phyloP scores from a whole-genome alignment of 1,140 invertebrate genomes.

The Andrena cerasifolii region DNA sequence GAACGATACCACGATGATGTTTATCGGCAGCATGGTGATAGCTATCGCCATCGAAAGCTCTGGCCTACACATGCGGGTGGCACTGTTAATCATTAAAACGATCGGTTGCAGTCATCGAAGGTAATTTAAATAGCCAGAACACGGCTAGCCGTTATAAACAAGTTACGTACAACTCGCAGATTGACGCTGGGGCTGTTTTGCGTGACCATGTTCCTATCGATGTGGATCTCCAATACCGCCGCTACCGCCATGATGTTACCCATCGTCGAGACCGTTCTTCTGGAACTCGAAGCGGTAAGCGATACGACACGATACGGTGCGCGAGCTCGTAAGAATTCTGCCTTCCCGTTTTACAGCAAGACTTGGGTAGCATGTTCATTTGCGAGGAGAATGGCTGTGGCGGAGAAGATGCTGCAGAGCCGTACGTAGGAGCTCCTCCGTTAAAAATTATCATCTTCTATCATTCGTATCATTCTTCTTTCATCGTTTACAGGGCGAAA shows the following conservation, averaged over 20 bases:
- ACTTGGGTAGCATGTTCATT: slow-evolving; percentile 79
- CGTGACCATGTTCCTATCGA: slow-evolving; percentile 85
- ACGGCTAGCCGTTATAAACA: neutral
- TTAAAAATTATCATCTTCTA: neutral
- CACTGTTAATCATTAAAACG: slow-evolving; percentile 84
- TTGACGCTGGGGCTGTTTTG: slow-evolving; percentile 83
- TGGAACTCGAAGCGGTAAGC: slow-evolving; percentile 81
- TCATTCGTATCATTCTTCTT: no score
- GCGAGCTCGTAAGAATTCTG: neutral
- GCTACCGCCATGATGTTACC: slow-evolving; percentile 86
- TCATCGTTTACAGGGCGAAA: slow-evolving; percentile 68
- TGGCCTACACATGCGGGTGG: slow-evolving; percentile 86
- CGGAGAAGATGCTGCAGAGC: slow-evolving; percentile 60
- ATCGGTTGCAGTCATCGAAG: slow-evolving; percentile 83
- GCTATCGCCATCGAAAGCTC: slow-evolving; percentile 86
- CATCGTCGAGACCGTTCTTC: slow-evolving; percentile 83
- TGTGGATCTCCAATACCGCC: slow-evolving; percentile 87
- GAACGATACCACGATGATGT: slow-evolving; percentile 87
- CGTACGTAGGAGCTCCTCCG: slow-evolving; percentile 59
- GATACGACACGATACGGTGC: no score
- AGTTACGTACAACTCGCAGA: slow-evolving; percentile 54
- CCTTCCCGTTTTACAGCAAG: slow-evolving; percentile 74
- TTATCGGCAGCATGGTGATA: slow-evolving; percentile 84
- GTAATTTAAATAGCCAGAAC: slow-evolving; percentile 52
- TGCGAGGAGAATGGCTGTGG: slow-evolving; percentile 52